phyloP scores from a whole-genome alignment of 2,797 vertebrate species.

The Gymnopithys bicolor region DNA sequence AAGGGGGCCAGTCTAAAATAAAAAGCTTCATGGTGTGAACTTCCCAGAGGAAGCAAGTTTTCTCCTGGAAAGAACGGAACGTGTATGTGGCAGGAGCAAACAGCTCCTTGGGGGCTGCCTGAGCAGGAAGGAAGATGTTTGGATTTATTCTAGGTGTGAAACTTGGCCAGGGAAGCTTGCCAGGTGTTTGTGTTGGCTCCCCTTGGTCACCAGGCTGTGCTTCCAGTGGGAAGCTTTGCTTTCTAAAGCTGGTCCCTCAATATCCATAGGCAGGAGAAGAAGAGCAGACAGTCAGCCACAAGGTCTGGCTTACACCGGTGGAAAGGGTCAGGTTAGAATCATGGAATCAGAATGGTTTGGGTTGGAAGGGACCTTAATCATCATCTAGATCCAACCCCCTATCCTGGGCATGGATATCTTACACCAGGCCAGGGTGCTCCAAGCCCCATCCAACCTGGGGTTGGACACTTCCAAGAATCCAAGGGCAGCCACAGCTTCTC shows the following conservation, averaged over 20 bases:
- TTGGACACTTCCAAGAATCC: neutral
- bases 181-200: conserved; percentile 43
- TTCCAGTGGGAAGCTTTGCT: neutral
- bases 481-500: neutral
- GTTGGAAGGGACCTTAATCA: neutral
- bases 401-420: neutral
- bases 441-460: rapidly evolving
- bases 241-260: neutral
- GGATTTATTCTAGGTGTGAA: conserved; percentile 59
- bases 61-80: conserved; percentile 9
- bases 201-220: neutral
- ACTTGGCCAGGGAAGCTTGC: conserved; percentile 24
- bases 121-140: conserved; percentile 58
- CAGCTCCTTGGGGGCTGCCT: neutral
- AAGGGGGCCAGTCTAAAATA: neutral
- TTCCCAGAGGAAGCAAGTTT: conserved; percentile 30
- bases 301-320: neutral
- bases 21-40: neutral
- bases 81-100: neutral
- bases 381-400: neutral
- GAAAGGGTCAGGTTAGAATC: neutral
- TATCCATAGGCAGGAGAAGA: neutral
- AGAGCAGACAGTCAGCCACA: neutral
- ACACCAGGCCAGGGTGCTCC: rapidly evolving
- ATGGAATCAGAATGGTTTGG: neutral